Base-by-base conservation (phyloP, 2,113 vertebrate species). In the Bambusicola thoracicus region DNA sequence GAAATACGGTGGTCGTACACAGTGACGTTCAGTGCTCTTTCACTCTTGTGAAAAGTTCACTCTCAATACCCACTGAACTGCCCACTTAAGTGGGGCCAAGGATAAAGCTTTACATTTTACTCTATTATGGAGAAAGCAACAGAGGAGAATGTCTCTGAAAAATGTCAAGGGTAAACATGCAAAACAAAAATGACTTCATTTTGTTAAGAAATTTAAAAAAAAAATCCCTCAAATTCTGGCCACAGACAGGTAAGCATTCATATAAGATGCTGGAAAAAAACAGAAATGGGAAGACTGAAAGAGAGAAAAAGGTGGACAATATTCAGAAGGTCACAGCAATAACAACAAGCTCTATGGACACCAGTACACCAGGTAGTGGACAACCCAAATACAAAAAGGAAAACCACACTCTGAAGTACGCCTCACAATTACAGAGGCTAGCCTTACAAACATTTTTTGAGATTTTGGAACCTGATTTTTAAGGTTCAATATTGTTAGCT, bases 381-480 rank as follows among this genome's bases (percentile, higher is more conserved):
- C 5, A 55, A 36, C 8, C 10, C 40, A 85, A 4, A 38, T 32
- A 24, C 72, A 59, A 46, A 68, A 65, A 69, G 56, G 40, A 78
- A 67, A 15, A 48, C 8, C 24, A 22, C 6, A 10, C 16, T 38
- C 66, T 49, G 41, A 63, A 56, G 13, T 13, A 29, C 13, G 56
- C 4, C 59, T 41, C 0, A 0, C 13, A 81, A 81, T 41, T 53
- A 67, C 67, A 40, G 4, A 51, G 18, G 25, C n/a, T 27, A 36
- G 24, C 16, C 20, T 21, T 21, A 32, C 10, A 44, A 63, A 30
- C 11, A 3, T 16, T 43, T 17, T 18, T 22, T 30, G 9, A n/a
- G 22, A 29, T 75, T 77, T 92, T 75, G 32, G 11, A 75, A 79
- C 49, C 32, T 74, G 81, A 89, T 83, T 85, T 78, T 94, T 80